These are phyloP conservation scores for Neomonachus schauinslandi DNA, from an alignment of 2,113 vertebrate species.

Conservation along the genomic window DNA sequence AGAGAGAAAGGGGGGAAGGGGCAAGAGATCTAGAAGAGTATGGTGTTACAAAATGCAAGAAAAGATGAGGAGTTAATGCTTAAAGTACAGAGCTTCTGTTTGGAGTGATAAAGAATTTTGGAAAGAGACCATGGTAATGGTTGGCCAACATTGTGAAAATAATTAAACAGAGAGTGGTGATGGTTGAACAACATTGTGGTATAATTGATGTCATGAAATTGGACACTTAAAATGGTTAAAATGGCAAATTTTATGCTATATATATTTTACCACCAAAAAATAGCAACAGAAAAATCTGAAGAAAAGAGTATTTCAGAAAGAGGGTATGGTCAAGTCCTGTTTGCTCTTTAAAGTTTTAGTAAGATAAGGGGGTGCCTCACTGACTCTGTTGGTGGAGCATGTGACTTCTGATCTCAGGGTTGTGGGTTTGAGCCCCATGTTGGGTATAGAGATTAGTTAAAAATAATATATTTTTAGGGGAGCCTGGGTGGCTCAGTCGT, in stretches of 20 bases:
- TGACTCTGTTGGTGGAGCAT: background rate
- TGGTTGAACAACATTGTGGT: background rate
- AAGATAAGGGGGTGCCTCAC: background rate
- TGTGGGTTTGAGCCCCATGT: background rate
- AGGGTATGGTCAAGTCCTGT: background rate
- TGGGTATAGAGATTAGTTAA: background rate
- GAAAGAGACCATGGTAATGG: background rate
- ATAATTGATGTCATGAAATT: background rate
- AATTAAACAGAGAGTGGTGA: background rate
- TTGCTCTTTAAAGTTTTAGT: background rate
- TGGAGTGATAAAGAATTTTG: background rate
- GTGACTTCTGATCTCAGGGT: background rate
- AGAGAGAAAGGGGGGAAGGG: fast-evolving
- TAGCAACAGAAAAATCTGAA: background rate
- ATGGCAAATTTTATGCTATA: background rate
- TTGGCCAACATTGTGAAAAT: background rate
- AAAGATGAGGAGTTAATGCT: background rate
- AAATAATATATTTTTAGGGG: background rate
- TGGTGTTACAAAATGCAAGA: background rate
- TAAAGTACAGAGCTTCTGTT: background rate
- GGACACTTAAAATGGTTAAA: background rate
- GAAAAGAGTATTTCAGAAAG: background rate
- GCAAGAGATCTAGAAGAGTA: background rate
- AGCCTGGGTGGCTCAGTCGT: too few species aligned
- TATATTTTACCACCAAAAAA: background rate